Conservation (phyloP, 2,113 vertebrate genomes). For the Dasyprocta punctata region DNA sequence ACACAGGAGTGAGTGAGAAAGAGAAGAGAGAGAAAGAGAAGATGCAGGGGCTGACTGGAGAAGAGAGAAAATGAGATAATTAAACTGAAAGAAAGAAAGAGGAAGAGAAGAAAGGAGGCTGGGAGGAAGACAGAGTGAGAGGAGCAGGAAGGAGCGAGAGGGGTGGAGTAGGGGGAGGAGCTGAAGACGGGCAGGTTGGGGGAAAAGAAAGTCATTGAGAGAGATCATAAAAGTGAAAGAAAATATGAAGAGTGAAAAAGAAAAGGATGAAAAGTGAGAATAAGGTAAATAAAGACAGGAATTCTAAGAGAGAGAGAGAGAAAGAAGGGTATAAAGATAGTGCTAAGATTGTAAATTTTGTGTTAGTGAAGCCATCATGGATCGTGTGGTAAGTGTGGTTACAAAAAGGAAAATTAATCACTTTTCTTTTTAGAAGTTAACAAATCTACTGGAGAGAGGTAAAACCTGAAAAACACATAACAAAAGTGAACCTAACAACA, state of each 20-base stretch:
- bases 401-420: background rate
- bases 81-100: background rate
- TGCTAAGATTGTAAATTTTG: background rate
- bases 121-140: background rate
- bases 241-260: background rate
- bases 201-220: background rate
- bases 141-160: too few relatives aligned
- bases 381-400: background rate
- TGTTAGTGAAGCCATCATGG: background rate
- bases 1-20: background rate
- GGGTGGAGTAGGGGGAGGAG: too few relatives aligned
- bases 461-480: background rate
- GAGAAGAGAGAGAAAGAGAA: background rate
- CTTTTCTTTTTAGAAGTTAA: background rate
- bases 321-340: background rate
- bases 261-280: background rate
- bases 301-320: background rate
- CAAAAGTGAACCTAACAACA: background rate
- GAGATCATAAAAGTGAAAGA: background rate
- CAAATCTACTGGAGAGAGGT: background rate
- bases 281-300: background rate
- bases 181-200: background rate
- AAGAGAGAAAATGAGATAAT: background rate
- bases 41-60: background rate
- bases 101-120: too few relatives aligned